These are phyloP conservation scores for Melinaea menophilus DNA, from an alignment of 2,888 invertebrate genomes.

Conservation along the genomic window DNA sequence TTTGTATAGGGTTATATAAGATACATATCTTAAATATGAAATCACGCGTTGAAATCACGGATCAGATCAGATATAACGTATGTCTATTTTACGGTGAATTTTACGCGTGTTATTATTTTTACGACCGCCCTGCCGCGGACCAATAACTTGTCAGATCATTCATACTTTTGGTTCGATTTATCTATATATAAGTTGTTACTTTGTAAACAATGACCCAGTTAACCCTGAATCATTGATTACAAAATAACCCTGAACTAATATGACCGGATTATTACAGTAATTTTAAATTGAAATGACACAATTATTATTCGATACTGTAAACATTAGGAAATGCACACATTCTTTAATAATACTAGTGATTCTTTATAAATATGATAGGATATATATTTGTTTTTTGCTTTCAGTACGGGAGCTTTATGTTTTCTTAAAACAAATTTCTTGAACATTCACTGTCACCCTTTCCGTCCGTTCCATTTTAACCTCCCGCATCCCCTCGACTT, in stretches of 20 bases:
- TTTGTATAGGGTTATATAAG: background rate
- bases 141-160: constrained; percentile 40
- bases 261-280: constrained; percentile 39
- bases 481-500: constrained; percentile 15
- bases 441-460: background rate
- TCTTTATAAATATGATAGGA: too few species aligned
- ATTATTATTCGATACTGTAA: background rate
- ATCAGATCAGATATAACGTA: constrained; percentile 42
- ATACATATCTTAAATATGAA: constrained; percentile 29
- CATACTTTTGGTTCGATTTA: constrained; percentile 37
- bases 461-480: background rate
- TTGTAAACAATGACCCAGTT: background rate
- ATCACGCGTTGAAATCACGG: constrained; percentile 40
- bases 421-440: too few species aligned
- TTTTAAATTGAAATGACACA: constrained; percentile 15
- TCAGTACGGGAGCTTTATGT: too few species aligned
- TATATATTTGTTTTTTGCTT: too few species aligned
- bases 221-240: constrained; percentile 37
- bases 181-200: constrained; percentile 20
- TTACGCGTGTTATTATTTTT: constrained; percentile 54
- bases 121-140: constrained; percentile 41
- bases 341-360: too few species aligned
- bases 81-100: constrained; percentile 44
- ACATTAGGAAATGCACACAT: too few species aligned
- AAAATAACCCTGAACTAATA: constrained; percentile 34